phyloP scores from a whole-genome alignment of 2,797 vertebrate genomes.

The Dicrostonyx torquatus region DNA sequence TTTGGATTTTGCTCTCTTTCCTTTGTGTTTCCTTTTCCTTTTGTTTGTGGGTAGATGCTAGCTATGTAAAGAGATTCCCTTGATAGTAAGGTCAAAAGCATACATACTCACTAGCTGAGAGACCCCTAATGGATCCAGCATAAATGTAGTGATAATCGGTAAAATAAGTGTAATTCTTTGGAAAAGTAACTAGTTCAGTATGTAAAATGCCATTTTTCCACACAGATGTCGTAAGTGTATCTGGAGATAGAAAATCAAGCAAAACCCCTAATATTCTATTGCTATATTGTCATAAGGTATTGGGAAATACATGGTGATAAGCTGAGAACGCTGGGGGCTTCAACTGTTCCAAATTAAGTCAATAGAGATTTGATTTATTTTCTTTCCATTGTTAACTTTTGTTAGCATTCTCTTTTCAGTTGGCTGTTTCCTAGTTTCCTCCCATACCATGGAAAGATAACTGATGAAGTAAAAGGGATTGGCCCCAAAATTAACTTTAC shows the following conservation, averaged over 20 bases:
- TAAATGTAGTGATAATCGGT: neutral
- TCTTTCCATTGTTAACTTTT: neutral
- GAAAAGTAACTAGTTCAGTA: neutral
- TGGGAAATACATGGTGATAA: conserved; percentile 9
- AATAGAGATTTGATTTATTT: conserved; percentile 22
- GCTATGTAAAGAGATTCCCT: conserved; percentile 12
- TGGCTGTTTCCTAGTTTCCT: conserved; percentile 37
- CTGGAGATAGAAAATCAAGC: neutral
- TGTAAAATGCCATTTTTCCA: neutral
- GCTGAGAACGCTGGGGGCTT: neutral
- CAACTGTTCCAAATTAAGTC: neutral
- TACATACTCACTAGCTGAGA: neutral
- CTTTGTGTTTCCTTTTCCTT: neutral
- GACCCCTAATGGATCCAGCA: neutral
- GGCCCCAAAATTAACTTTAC: neutral
- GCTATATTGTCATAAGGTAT: neutral
- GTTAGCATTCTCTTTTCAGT: conserved; percentile 34
- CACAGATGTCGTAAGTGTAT: neutral
- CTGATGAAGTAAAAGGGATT: neutral
- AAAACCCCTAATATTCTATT: neutral
- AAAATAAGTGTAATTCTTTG: neutral
- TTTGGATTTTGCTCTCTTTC: neutral
- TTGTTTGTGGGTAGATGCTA: neutral
- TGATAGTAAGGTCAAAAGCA: conserved; percentile 15
- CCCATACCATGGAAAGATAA: neutral